Percentiles rank a stretch among this genome's conserved stretches.
These are phyloP conservation scores for Meloidogyne chitwoodi DNA, from an alignment of 1,140 invertebrate genomes.

Conservation along the genomic window DNA sequence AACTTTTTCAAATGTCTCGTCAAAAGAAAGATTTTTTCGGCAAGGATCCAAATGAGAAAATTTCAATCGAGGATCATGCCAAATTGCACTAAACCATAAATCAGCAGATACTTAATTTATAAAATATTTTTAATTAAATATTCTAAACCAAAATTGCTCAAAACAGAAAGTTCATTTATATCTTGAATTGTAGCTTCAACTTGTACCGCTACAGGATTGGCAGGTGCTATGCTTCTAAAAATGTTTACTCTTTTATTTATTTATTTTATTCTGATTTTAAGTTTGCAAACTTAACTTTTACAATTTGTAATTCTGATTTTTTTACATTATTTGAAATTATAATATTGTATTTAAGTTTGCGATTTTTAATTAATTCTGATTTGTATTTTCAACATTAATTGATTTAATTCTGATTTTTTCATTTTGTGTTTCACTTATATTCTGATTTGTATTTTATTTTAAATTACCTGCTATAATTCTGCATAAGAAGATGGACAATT, in stretches of 20 bases:
- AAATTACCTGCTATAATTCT: constrained; percentile 31
- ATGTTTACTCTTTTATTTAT: neutral
- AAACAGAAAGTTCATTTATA: constrained; percentile 52
- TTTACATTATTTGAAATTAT: neutral
- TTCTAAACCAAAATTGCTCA: constrained; percentile 39
- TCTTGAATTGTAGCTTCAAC: constrained; percentile 58
- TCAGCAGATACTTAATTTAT: constrained; percentile 50
- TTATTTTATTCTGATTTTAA: neutral
- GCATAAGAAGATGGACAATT: constrained; percentile 17
- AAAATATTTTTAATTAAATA: neutral
- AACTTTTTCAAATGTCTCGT: constrained; percentile 58
- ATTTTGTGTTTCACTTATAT: neutral
- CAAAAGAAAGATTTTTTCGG: constrained; percentile 55
- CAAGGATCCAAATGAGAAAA: constrained; percentile 55
- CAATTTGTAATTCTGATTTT: neutral
- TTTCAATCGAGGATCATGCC: constrained; percentile 55
- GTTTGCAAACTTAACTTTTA: neutral
- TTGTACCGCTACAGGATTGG: constrained; percentile 44
- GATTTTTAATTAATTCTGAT: neutral
- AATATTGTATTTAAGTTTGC: neutral
- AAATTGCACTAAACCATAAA: constrained; percentile 57
- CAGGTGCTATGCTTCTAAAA: constrained; percentile 37
- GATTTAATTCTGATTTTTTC: neutral
- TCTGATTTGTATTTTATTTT: neutral
- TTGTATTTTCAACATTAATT: neutral